Conservation (phyloP, 2,797 vertebrate genomes). For the Clarias platycephalus region DNA sequence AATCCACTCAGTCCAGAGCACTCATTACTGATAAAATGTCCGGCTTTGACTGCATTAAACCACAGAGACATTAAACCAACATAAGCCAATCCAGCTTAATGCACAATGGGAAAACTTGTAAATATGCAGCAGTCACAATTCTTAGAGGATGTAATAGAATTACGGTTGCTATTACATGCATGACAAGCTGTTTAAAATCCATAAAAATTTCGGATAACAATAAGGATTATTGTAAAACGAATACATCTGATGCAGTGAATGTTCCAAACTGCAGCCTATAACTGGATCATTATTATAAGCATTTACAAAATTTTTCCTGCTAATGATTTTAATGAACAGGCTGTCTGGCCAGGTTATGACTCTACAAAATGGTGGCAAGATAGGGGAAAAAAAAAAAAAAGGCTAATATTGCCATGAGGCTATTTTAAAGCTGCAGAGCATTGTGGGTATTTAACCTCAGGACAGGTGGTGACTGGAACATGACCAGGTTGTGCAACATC, state of each 20-base stretch:
- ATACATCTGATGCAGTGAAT: not conserved
- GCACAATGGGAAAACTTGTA: slow-evolving; percentile 4
- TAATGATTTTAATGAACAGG: slow-evolving; percentile 4
- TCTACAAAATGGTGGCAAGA: not conserved
- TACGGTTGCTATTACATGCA: slow-evolving; percentile 3
- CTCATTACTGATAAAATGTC: slow-evolving; percentile 32
- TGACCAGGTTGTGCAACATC: slow-evolving; percentile 32
- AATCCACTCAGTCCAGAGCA: slow-evolving; percentile 23
- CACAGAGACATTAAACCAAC: not conserved
- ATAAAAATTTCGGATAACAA: not conserved
- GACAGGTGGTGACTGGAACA: slow-evolving; percentile 32
- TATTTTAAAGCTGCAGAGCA: slow-evolving; percentile 1
- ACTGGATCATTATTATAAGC: not conserved
- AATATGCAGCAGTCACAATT: slow-evolving; percentile 8
- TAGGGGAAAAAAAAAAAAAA: not conserved
- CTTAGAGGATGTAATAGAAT: slow-evolving; percentile 9
- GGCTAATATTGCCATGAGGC: slow-evolving; percentile 8
- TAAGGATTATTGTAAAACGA: not conserved
- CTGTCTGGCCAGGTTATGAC: not conserved
- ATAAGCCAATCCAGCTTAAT: slow-evolving; percentile 15
- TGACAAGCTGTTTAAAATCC: slow-evolving; percentile 2
- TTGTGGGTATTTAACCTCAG: slow-evolving; percentile 7
- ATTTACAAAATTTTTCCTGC: not conserved
- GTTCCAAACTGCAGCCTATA: not conserved
- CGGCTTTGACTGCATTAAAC: slow-evolving; percentile 11